Base-by-base conservation (phyloP, 2,113 vertebrate genomes). In the Ascaphus truei region DNA sequence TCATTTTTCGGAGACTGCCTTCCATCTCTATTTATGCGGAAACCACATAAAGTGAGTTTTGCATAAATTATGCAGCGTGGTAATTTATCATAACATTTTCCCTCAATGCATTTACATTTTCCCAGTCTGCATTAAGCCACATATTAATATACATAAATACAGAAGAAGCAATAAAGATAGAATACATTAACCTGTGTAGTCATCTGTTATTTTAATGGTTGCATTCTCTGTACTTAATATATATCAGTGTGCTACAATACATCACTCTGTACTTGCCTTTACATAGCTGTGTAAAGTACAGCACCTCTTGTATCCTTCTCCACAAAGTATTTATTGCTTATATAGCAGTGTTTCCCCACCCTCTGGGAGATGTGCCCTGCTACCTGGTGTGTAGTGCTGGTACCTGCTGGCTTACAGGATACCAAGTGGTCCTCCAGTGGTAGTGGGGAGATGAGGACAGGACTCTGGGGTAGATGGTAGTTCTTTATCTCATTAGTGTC, bases 121-220 rank as follows among this genome's bases (percentile, higher is more conserved):
- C 26, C 33, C 45, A 51, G 45, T 71, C 67, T 61, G 61, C 67
- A 71, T 61, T 71, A 71, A 71, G 61, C 33, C 67, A 61, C 56
- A 61, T 71, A 71, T 71, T 71, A 71, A 71, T 71, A 71, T 71
- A 60, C 67, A 71, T 71, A 71, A 71, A 71, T 71, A 71, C 67
- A 71, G 57, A 41, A 20, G 45, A 60, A 39, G 66, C 66, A 22
- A 56, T 69, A 69, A 69, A 59, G 66, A 59, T 16, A 31, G 66
- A 69, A 71, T 60, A 61, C 67, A 71, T 60, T 71, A 71, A 71
- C 67, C 67, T 71, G 67, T 20, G 34, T 23, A 71, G 45, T 71
- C 67, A 71, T 71, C 67, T 61, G 67, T 71, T 71, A 71, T 61
- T 61, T 71, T 71, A 71, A 71, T 71, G 67, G 56, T 58, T 37